Evolutionary conservation across 2,113 vertebrate species (phyloP).

Genomic region (Nestor notabilis): DNA sequence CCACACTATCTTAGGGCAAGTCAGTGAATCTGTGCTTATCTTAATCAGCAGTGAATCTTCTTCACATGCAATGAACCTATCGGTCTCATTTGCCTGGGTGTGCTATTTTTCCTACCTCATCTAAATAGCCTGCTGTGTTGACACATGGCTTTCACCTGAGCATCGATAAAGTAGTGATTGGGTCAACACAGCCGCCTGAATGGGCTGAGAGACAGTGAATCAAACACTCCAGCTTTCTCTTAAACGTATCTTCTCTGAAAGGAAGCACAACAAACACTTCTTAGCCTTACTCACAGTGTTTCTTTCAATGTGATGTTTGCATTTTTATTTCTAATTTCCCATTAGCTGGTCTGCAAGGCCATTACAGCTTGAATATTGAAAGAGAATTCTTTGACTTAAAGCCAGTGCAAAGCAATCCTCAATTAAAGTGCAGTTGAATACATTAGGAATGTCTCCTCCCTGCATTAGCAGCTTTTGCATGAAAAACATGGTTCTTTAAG

Average conservation of each 20-base stretch:
- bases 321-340: slow-evolving; percentile 29
- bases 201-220: not conserved
- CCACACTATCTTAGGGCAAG: not conserved
- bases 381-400: slow-evolving; percentile 29
- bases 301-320: not conserved
- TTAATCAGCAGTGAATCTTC: not conserved
- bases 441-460: slow-evolving; percentile 18
- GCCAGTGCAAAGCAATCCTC: slow-evolving; percentile 26
- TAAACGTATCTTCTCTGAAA: accelerated
- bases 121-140: not conserved
- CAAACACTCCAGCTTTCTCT: not conserved
- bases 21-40: not conserved
- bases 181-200: not conserved
- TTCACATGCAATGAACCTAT: not conserved
- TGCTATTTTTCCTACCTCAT: not conserved
- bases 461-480: slow-evolving; percentile 22
- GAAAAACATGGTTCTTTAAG: slow-evolving; percentile 51
- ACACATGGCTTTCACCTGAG: not conserved
- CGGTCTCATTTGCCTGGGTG: not conserved
- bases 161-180: accelerated
- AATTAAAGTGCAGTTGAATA: slow-evolving; percentile 6
- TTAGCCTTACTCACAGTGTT: not conserved
- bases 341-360: not conserved
- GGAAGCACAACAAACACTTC: not conserved
- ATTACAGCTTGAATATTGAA: slow-evolving; percentile 16